Evolutionary conservation across 2,888 invertebrate genomes (phyloP).

Genomic region (Phalangium opilio): DNA sequence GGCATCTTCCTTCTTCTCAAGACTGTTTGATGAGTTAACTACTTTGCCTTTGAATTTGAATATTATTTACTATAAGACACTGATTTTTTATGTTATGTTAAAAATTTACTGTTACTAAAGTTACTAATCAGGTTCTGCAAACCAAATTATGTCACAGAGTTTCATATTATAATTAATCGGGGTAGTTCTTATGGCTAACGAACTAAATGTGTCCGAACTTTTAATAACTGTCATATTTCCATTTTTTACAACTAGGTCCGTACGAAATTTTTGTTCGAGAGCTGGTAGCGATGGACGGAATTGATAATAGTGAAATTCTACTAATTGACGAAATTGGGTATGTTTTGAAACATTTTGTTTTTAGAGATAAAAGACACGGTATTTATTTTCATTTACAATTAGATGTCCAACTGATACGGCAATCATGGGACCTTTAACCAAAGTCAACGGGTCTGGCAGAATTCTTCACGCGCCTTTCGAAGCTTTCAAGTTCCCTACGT

Average conservation of each 20-base stretch:
- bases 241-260: slow-evolving; percentile 40
- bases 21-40: too few relatives aligned
- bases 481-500: slow-evolving; percentile 90
- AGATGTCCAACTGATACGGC: slow-evolving; percentile 80
- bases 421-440: slow-evolving; percentile 82
- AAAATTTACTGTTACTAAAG: too few relatives aligned
- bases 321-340: slow-evolving; percentile 70
- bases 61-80: too few relatives aligned
- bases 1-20: too few relatives aligned
- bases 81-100: too few relatives aligned
- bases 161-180: too few relatives aligned
- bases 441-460: slow-evolving; percentile 44
- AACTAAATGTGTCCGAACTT: too few relatives aligned
- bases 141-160: too few relatives aligned
- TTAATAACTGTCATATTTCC: too few relatives aligned
- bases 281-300: slow-evolving; percentile 84
- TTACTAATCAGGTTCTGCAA: too few relatives aligned
- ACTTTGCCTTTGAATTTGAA: too few relatives aligned
- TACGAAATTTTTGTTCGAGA: slow-evolving; percentile 91
- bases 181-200: too few relatives aligned
- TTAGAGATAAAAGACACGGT: background rate
- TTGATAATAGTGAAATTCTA: slow-evolving; percentile 79
- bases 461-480: slow-evolving; percentile 78
- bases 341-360: slow-evolving; percentile 2
- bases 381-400: background rate